Conservation (phyloP, 2,113 vertebrate species). For the Uropsilus gracilis region DNA sequence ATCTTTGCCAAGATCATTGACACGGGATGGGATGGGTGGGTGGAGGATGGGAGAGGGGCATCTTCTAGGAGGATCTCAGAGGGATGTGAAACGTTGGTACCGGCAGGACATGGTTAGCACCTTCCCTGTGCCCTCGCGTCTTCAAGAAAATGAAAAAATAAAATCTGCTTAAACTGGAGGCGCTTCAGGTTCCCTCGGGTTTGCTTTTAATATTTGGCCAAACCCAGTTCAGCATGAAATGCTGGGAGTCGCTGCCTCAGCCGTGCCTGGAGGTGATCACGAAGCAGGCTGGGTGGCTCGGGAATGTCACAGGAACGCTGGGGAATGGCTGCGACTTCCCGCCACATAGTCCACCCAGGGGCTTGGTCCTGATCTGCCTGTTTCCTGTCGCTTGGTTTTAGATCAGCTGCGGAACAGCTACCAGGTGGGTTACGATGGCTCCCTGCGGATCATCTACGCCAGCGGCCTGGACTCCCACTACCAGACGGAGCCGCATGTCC, state of each 20-base stretch:
- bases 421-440: conserved; percentile 96
- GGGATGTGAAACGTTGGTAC: background rate
- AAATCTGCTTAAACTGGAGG: background rate
- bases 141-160: background rate
- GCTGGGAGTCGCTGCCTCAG: background rate
- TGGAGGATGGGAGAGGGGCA: accelerated
- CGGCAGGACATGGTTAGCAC: background rate
- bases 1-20: background rate
- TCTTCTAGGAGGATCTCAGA: background rate
- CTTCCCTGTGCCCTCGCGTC: background rate
- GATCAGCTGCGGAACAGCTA: conserved; percentile 97
- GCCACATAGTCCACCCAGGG: background rate
- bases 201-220: background rate
- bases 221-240: background rate
- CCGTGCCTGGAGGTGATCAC: background rate
- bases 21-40: background rate
- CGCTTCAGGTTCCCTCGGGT: background rate
- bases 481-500: conserved; percentile 96
- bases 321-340: no score
- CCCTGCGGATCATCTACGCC: conserved; percentile 94
- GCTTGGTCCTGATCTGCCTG: background rate
- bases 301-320: no score
- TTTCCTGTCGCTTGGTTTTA: conserved; percentile 73
- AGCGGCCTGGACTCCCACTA: conserved; percentile 97
- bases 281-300: no score